A percentile compares a stretch with the other conserved stretches of the same genome.
phyloP scores from a whole-genome alignment of 2,113 vertebrate genomes.

The Myanophis thanlyinensis region DNA sequence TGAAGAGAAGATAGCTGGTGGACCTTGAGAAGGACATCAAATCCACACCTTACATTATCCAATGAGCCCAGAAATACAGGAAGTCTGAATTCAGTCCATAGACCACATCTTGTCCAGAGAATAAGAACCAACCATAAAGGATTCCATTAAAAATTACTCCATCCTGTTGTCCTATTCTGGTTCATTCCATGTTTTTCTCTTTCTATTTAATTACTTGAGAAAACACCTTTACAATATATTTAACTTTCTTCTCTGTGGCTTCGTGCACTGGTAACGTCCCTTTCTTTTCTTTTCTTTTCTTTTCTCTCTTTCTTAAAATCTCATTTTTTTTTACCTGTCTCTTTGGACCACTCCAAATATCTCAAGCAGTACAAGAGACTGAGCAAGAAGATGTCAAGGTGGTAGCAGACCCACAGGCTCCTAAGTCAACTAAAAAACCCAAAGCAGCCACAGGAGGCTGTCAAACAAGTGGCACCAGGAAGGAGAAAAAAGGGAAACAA shows the following conservation, averaged over 20 bases:
- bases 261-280: constrained; percentile 43
- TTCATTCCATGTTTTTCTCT: not conserved
- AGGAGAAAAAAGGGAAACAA: constrained; percentile 93
- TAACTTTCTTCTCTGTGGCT: constrained; percentile 44
- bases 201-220: constrained; percentile 33
- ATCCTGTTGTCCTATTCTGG: constrained; percentile 23
- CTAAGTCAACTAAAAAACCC: constrained; percentile 88
- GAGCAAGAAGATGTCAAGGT: constrained; percentile 87
- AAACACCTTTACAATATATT: constrained; percentile 27
- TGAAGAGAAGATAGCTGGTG: not conserved
- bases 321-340: constrained; percentile 24
- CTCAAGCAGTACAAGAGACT: constrained; percentile 88
- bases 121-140: constrained; percentile 1
- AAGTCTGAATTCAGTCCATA: not conserved
- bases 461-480: constrained; percentile 87
- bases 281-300: constrained; percentile 41
- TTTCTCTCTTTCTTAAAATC: constrained; percentile 6
- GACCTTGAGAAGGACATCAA: not conserved
- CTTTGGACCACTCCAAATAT: constrained; percentile 53
- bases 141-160: constrained; percentile 31
- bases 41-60: not conserved
- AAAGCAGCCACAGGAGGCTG: constrained; percentile 83
- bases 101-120: not conserved
- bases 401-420: constrained; percentile 77
- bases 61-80: not conserved